A percentile compares a stretch with the other conserved stretches of the same genome.
Conservation (phyloP, 35 echinoderm and acorn worm genomes). For the Antedon bifida region DNA sequence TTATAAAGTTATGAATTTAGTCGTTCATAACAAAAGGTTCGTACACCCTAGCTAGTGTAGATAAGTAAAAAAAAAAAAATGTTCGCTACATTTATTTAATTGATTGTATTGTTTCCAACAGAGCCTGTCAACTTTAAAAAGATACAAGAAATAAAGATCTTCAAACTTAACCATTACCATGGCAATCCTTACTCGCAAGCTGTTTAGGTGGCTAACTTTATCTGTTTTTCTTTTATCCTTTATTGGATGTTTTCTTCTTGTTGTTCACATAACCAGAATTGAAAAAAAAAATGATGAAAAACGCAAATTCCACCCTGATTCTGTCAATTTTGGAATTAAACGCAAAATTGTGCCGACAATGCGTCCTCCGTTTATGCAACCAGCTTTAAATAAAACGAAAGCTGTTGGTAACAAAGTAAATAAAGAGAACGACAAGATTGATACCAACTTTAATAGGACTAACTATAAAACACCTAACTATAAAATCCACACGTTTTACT, state of each 20-base stretch:
- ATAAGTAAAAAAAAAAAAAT: too few relatives aligned
- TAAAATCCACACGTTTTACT: conserved; percentile 84
- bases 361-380: too few relatives aligned
- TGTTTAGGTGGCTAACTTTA: conserved; percentile 5
- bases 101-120: too few relatives aligned
- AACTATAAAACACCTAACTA: conserved; percentile 30
- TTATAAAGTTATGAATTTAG: too few relatives aligned
- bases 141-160: too few relatives aligned
- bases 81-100: too few relatives aligned
- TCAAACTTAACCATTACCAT: not conserved
- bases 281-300: conserved; percentile 21
- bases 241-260: conserved; percentile 33
- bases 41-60: too few relatives aligned
- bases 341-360: not conserved
- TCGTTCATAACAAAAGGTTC: too few relatives aligned
- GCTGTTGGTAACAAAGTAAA: not conserved
- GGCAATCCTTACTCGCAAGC: not conserved
- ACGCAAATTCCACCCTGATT: not conserved
- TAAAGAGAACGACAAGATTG: not conserved
- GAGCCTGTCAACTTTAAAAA: too few relatives aligned
- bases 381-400: not conserved
- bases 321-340: not conserved
- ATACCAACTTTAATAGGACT: conserved; percentile 4
- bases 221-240: conserved; percentile 16
- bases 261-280: conserved; percentile 25